A percentile compares a stretch with the other conserved stretches of the same genome.
Conservation (phyloP, 30 jellyfish, hydroid and myxozoan species). For the Morbakka virulenta region DNA sequence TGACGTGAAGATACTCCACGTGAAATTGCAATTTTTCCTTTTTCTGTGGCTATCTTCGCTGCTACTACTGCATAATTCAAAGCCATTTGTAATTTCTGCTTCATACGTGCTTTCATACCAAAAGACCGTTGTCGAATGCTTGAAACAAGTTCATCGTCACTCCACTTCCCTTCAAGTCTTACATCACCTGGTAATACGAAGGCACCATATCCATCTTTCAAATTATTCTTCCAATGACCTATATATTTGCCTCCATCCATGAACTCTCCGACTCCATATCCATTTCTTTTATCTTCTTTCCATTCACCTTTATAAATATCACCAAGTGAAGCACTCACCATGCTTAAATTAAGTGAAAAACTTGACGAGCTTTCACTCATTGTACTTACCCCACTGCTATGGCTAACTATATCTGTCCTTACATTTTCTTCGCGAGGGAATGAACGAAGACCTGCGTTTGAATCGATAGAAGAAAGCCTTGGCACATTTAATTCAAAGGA, state of each 20-base stretch:
- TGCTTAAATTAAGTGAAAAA: conserved; percentile 42
- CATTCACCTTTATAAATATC: conserved; percentile 93
- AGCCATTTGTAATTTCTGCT: conserved; percentile 63
- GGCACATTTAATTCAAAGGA: not conserved
- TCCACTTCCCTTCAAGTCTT: conserved; percentile 86
- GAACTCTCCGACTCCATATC: conserved; percentile 78
- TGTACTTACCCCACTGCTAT: conserved; percentile 82
- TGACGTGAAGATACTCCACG: conserved; percentile 88
- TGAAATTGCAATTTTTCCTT: conserved; percentile 72
- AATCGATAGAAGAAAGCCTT: not conserved
- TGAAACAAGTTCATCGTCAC: conserved; percentile 58
- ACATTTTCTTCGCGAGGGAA: not conserved
- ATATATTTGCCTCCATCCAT: conserved; percentile 74
- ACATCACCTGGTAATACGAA: conserved; percentile 23
- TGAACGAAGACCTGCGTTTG: not conserved
- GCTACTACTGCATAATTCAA: conserved; percentile 79
- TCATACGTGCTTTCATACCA: conserved; percentile 58
- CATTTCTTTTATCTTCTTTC: conserved; percentile 76
- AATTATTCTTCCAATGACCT: conserved; percentile 91
- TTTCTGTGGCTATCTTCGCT: conserved; percentile 71
- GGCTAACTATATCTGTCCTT: conserved; percentile 64
- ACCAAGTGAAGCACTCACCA: conserved; percentile 38
- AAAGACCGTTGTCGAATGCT: conserved; percentile 59
- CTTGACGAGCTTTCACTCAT: conserved; percentile 81
- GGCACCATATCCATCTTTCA: conserved; percentile 91